Conservation (phyloP, 23 tunicate genomes). For the Aplidium turbinatum region DNA sequence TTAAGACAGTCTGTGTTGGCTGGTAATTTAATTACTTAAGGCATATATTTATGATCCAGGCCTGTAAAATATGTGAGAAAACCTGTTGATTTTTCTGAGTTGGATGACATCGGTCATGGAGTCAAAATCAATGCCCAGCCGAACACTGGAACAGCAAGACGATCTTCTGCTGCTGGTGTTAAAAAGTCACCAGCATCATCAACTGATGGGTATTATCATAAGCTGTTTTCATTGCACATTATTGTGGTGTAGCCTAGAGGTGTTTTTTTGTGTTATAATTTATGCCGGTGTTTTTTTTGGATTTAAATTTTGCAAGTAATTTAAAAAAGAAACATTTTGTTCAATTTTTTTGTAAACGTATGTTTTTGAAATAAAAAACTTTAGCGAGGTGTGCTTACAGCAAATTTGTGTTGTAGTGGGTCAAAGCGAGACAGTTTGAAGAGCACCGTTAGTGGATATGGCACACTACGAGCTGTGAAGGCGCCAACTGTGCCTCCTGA, state of each 20-base stretch:
- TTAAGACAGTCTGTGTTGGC: background rate
- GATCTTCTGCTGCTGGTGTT: conserved; percentile 27
- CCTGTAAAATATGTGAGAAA: conserved; percentile 91
- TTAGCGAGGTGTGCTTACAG: too few species aligned
- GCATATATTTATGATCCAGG: conserved; percentile 13
- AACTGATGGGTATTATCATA: conserved; percentile 5
- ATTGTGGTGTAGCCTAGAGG: too few species aligned
- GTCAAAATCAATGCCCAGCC: conserved; percentile 55
- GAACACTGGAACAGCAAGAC: conserved; percentile 37
- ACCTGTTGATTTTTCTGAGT: conserved; percentile 83
- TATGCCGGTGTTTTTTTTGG: too few species aligned
- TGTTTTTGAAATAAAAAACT: too few species aligned
- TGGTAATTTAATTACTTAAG: background rate
- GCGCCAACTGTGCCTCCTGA: conserved; percentile 90
- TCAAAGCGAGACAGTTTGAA: conserved; percentile 78
- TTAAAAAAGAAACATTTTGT: too few species aligned
- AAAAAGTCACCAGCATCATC: conserved; percentile 29
- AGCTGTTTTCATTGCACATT: background rate
- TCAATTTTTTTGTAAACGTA: too few species aligned
- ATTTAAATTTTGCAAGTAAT: too few species aligned
- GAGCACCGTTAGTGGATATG: conserved; percentile 60
- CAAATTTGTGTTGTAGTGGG: too few species aligned
- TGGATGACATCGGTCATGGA: conserved; percentile 99
- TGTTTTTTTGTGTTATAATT: too few species aligned
- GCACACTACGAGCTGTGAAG: conserved; percentile 84